phyloP scores from a whole-genome alignment of 2,113 vertebrate genomes.

The Arizona elegans region DNA sequence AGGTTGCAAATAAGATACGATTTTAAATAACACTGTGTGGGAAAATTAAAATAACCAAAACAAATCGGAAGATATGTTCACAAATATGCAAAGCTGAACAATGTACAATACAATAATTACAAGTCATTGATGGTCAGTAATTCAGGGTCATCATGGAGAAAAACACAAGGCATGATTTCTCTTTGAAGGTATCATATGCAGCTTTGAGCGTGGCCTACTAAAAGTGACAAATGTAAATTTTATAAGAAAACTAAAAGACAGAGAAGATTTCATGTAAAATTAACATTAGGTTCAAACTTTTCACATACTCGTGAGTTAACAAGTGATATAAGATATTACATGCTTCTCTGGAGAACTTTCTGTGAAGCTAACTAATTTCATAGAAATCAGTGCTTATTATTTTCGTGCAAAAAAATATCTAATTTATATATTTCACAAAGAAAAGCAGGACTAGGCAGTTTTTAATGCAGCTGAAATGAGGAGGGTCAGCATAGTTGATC shows the following conservation, averaged over 20 bases:
- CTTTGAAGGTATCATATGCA: constrained; percentile 27
- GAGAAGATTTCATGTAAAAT: constrained; percentile 19
- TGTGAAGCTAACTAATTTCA: background rate
- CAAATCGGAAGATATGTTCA: constrained; percentile 55
- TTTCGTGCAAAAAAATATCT: background rate
- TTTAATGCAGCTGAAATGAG: background rate
- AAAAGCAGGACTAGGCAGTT: background rate
- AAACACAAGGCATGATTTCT: constrained; percentile 42
- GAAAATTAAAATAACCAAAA: constrained; percentile 53
- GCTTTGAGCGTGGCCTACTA: constrained; percentile 21
- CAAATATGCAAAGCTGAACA: constrained; percentile 47
- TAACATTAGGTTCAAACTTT: background rate
- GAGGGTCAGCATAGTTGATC: background rate
- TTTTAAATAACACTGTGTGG: constrained; percentile 75
- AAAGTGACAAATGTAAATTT: constrained; percentile 28
- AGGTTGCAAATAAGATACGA: constrained; percentile 71
- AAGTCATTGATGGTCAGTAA: constrained; percentile 32
- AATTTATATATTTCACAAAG: background rate
- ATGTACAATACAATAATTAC: constrained; percentile 39
- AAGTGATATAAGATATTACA: background rate
- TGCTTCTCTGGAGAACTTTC: constrained; percentile 19
- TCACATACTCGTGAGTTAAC: background rate
- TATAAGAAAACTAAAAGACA: background rate
- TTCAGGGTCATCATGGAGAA: constrained; percentile 48
- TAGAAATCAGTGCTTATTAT: background rate